Evolutionary conservation across 2,113 vertebrate species (phyloP), one percentile per base, ranked within the genome.

Genomic region (Chlorodrepanis virens): DNA sequence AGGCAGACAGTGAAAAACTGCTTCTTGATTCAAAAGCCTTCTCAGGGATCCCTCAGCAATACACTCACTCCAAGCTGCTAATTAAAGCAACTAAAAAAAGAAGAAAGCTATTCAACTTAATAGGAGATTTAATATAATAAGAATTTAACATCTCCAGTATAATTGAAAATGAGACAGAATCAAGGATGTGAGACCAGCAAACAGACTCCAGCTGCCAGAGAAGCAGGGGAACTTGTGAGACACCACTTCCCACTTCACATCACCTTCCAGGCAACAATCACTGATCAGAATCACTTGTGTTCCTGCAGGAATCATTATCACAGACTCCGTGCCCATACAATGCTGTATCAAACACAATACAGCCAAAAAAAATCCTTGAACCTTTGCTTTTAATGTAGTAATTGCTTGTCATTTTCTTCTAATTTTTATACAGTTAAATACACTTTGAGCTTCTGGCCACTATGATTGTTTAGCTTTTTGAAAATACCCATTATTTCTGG

Each of bases 301-400:
- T 27, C 56, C 60, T 57, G 57, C 23, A 79, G 71, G 53, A 71
- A 68, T 47, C 57, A 53, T 33, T 31, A 17, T 29, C 42, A 45
- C 1, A 2, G 40, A 47, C 7, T 67, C 42, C 47, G 35, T 10
- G 49, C 2, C 54, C 9, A 3, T 8, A 72, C 1, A 14, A 33
- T 28, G 53, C 35, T 72, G 25, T 10, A 80, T 25, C 68, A 64
- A 80, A 71, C 39, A 23, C 0, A 1, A 22, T 2, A 39, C 16
- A 83, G 72, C 6, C 49, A 57, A 83, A 71, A 49, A 49, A 35
- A 16, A 11, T 53, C 68, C 50, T 53, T 71, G 25, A 5, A n/a
- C 5, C 11, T 89, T 29, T 72, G 33, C 31, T 37, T 16, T 11
- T 6, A 1, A 33, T 6, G 6, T 35, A 5, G 17, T 33, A 33